Evolutionary conservation across 1,140 invertebrate genomes (phyloP), one percentile per base, ranked within the genome.

Genomic region (Orius insidiosus): DNA sequence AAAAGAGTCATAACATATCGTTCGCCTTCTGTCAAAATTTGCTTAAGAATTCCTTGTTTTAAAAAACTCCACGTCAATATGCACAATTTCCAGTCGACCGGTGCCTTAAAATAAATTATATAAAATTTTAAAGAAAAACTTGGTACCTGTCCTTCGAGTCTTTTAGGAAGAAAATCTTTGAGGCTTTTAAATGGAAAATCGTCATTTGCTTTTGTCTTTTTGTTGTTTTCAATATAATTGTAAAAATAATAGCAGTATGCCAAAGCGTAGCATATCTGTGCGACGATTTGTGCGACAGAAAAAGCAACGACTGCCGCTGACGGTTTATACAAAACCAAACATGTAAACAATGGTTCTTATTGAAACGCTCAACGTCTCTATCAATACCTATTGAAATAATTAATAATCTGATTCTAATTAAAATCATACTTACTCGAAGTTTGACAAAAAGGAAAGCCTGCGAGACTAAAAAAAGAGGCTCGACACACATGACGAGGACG

Each of bases 1-100:
- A 92, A 85, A 44, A 94, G 70, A 9, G 92, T 95, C 92, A 98
- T 98, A 0, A 98, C 78, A 68, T 94, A 93, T 56, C 82, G 80
- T 66, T 98, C 93, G 39, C 92, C 94, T 72, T 98, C 94, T 8
- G 94, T 98, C 36, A 98, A 66, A 40, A 96, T 61, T 64, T 97
- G 90, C 57, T 97, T 98, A 1, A 97, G 68, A 53, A 94, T 69
- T 43, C 88, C 86, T 70, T 98, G 93, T 60, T 87, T 86, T 46
- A 88, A 79, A 63, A 98, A 96, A 62, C 88, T 94, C 57, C 81
- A 71, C 2, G 85, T 82, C 3, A 97, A 67, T 11, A 52, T 42
- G 15, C 57, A 52, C 43, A 67, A 49, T 30, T 56, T 53, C 36
- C 43, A 47, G 42, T 58, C 54, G 24, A 60, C 53, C 33, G 38